phyloP scores from a whole-genome alignment of 2,888 invertebrate species.

The Branchinecta sandiegonensis region DNA sequence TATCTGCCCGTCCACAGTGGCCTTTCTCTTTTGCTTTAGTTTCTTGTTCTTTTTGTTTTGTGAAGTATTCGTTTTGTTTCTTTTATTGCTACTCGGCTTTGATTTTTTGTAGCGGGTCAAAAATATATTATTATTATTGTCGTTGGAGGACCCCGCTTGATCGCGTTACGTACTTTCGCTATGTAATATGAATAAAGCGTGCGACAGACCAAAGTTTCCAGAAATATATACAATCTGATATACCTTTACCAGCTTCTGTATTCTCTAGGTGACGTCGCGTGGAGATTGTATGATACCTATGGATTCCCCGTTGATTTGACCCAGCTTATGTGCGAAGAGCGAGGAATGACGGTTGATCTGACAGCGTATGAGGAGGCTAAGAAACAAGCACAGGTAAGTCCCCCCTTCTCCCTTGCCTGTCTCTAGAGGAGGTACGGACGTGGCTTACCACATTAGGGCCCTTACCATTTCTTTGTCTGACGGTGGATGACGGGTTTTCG shows the following conservation, averaged over 20 bases:
- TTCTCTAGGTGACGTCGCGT: conserved; percentile 66
- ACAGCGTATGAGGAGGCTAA: conserved; percentile 78
- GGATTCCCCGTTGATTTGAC: conserved; percentile 98
- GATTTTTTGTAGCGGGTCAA: no score
- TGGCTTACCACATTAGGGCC: conserved; percentile 96
- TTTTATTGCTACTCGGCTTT: no score
- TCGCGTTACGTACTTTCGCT: no score
- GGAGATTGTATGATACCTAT: conserved; percentile 97
- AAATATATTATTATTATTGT: no score
- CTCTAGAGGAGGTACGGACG: conserved; percentile 54
- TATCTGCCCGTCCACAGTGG: no score
- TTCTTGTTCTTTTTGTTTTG: no score
- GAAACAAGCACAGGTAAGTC: conserved; percentile 56
- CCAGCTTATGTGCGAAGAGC: conserved; percentile 93
- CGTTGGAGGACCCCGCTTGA: no score
- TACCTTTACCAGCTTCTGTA: background rate
- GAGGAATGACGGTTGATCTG: conserved; percentile 73
- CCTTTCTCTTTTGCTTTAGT: no score
- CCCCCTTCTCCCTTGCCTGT: no score
- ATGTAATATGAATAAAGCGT: no score
- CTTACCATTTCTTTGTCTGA: conserved; percentile 91
- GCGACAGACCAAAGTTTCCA: background rate
- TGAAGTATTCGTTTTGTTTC: no score
- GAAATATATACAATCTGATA: background rate
- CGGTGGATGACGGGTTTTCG: conserved; percentile 92